phyloP scores from a whole-genome alignment of 2,888 invertebrate genomes.

The Lithodes maja region DNA sequence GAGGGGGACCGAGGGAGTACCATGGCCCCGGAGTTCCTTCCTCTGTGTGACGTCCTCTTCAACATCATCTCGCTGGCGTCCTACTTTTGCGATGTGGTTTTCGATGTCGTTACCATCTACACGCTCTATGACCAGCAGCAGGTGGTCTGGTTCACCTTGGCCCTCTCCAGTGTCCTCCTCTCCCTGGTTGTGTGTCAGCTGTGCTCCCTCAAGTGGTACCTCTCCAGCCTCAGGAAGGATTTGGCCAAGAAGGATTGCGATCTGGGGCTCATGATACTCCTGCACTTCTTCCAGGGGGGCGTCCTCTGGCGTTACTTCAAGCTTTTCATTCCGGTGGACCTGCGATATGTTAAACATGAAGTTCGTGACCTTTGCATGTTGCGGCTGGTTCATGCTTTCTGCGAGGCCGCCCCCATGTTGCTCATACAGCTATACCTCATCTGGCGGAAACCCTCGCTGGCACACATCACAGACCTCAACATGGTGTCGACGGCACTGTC shows the following conservation, averaged over 20 bases:
- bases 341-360: constrained; percentile 88
- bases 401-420: constrained; percentile 91
- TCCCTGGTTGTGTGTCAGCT: constrained; percentile 85
- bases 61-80: constrained; percentile 92
- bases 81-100: constrained; percentile 93
- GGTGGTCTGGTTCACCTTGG: constrained; percentile 81
- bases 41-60: constrained; percentile 92
- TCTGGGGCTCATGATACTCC: constrained; percentile 78
- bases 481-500: constrained; percentile 88
- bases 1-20: constrained; percentile 52
- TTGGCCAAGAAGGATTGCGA: constrained; percentile 64
- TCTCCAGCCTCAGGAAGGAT: constrained; percentile 66
- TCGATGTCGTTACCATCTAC: constrained; percentile 90
- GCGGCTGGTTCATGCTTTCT: constrained; percentile 89
- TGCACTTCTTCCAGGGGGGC: constrained; percentile 76
- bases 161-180: constrained; percentile 82
- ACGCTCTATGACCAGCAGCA: constrained; percentile 84
- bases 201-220: constrained; percentile 74
- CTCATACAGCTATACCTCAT: constrained; percentile 87
- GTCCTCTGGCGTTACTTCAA: constrained; percentile 83
- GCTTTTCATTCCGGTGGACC: constrained; percentile 87
- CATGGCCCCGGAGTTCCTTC: constrained; percentile 87
- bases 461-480: constrained; percentile 80
- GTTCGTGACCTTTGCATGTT: constrained; percentile 83
- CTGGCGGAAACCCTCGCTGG: constrained; percentile 74